These are phyloP conservation scores for Anguilla rostrata DNA, from an alignment of 2,113 vertebrate genomes.

Conservation along the genomic window DNA sequence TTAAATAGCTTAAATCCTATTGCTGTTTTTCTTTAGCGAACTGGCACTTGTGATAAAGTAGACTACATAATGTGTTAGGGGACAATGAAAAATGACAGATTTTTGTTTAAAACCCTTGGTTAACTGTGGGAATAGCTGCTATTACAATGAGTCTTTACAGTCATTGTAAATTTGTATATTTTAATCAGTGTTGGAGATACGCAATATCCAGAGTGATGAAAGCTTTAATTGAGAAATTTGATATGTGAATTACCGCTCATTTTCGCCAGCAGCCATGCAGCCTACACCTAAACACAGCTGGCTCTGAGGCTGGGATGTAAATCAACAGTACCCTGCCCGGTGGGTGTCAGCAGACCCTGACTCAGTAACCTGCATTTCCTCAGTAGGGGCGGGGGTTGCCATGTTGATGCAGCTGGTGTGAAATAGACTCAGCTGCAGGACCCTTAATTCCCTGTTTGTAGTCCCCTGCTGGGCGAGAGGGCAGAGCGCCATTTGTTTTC, in stretches of 20 bases:
- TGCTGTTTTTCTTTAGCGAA: neutral
- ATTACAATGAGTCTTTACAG: neutral
- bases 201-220: neutral
- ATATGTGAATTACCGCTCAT: neutral
- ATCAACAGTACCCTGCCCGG: neutral
- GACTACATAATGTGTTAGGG: neutral
- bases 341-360: neutral
- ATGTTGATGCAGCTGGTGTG: constrained; percentile 13
- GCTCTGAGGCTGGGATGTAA: neutral
- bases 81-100: neutral
- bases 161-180: neutral
- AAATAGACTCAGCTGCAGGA: constrained; percentile 7
- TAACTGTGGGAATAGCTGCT: neutral
- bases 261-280: neutral
- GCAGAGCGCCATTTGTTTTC: neutral
- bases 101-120: neutral
- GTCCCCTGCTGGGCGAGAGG: neutral
- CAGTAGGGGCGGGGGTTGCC: neutral
- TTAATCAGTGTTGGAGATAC: neutral
- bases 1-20: neutral
- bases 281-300: neutral
- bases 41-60: neutral
- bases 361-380: constrained; percentile 10
- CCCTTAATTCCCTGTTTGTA: neutral
- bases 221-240: neutral